These are phyloP conservation scores for Tarsius wallacei DNA, from an alignment of 2,797 vertebrate genomes.

Conservation along the genomic window DNA sequence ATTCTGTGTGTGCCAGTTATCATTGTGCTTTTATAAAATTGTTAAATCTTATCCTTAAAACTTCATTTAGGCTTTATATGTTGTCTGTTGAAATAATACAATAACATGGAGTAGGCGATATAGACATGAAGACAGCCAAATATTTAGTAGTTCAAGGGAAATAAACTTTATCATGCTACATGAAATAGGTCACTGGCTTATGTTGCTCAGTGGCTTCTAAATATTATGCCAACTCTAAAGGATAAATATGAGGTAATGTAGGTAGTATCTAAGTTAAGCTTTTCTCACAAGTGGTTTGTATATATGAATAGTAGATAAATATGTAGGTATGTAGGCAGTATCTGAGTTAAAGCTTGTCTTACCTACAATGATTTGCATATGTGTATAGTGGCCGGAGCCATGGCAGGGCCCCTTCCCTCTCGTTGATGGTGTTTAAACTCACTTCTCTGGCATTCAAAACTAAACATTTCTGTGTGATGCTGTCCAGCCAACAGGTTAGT, in stretches of 20 bases:
- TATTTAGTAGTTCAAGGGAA: constrained; percentile 1
- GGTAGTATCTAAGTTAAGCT: neutral
- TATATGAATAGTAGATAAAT: neutral
- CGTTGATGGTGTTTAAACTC: neutral
- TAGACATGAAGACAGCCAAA: neutral
- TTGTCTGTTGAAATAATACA: neutral
- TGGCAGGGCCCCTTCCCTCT: neutral
- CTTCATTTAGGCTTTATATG: neutral
- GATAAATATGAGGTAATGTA: neutral
- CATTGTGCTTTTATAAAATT: constrained; percentile 24
- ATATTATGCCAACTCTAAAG: neutral
- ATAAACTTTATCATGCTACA: neutral
- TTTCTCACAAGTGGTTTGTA: neutral
- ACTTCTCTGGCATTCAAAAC: neutral
- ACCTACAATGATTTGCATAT: neutral
- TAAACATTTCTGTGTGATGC: constrained; percentile 4
- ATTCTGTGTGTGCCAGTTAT: neutral
- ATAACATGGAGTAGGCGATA: neutral
- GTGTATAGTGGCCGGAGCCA: neutral
- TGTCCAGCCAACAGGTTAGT: neutral
- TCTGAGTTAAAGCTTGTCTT: neutral
- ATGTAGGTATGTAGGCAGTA: neutral
- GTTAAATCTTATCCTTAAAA: constrained; percentile 38
- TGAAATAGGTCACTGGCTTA: neutral
- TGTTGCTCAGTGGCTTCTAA: neutral